Base-by-base conservation (phyloP, 1,140 invertebrate genomes). In the Saxidomus purpurata region DNA sequence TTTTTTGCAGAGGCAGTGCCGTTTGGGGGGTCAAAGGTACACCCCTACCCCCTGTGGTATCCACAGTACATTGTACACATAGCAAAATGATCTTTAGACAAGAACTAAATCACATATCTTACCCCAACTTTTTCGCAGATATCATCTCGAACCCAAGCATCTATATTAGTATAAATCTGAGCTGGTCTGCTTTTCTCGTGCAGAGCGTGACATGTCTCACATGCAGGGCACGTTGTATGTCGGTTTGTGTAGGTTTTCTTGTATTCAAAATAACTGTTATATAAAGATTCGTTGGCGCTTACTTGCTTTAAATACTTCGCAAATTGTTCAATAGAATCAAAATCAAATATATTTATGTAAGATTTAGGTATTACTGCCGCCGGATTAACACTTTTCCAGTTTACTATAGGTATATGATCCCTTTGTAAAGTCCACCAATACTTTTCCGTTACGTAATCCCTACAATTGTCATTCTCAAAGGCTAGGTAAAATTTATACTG, bases 341-440 rank as follows among this genome's bases (percentile, higher is more conserved):
- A 99, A 95, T 99, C 98, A 93, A 99, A 98, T 0, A 99, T 98
- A 96, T 99, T 98, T 40, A 99, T 98, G 94, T 97, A 98, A 0
- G 98, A 99, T 92, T 98, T 97, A 91, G 98, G 95, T 17, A 94
- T 94, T 1, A 93, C 93, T 11, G 92, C 40, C 49, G 87, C 87
- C 40, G 91, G 86, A 82, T 96, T 95, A 0, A 96, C 96, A 25
- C 19, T 34, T 49, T 92, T 92, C 69, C 94, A 93, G 22, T 91
- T 81, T 0, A 94, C 94, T 6, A 95, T 92, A 1, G 95, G 95
- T 69, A 95, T 91, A 38, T 93, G 91, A 15, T 92, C 77, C 19
- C 91, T 71, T 40, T 81, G 28, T 40, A 94, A 67, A 8, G 94
- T 87, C 3, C 87, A 67, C 92, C 94, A 96, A 67, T 95, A 95